Base-by-base conservation (phyloP, 2,888 invertebrate species). In the Drosophila anomalata region DNA sequence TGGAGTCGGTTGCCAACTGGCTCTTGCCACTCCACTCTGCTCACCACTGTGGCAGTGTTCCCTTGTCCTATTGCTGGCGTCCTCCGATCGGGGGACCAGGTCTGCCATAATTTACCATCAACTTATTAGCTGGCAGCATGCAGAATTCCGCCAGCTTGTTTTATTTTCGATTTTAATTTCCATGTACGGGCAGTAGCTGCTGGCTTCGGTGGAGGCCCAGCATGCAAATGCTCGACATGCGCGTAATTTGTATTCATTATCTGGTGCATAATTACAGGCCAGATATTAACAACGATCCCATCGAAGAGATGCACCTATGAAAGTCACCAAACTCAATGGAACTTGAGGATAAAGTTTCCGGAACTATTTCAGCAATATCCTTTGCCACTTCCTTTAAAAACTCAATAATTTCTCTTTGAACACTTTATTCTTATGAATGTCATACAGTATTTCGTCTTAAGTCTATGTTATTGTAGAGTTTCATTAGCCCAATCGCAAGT, bases 211-310 rank as follows among this genome's bases (percentile, higher is more conserved):
- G 44, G 42, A 65, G 24, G 63, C 51, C 53, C 72, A 58, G 65
- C 73, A 75, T 78, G 69, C 71, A 70, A 73, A 63, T 75, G 76
- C 62, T 65, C 72, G 68, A 79, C 84, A 86, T 77, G 85, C 59
- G 73, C 77, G 73, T 86, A 84, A 84, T 84, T 84, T 84, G 83
- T 84, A 83, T 78, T 83, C 87, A 88, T 88, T 88, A 84, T 86
- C 76, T 73, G 83, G 86, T 79, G 83, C 76, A 79, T 86, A 88
- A 88, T 79, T 84, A 79, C 26, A 33, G 31, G 17, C 41, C 55
- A 84, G 79, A 83, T 88, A 12, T 12, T 20, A n/a, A 11, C 41
- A 42, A 42, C 41, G 11, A 20, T 42, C 41, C 41, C 41, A 9
- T 8, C 41, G 41, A 42, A 17, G 20, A 20, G 3, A 20, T 9